These are phyloP conservation scores for Botia almorhae DNA, from an alignment of 2,797 vertebrate species.

Conservation along the genomic window DNA sequence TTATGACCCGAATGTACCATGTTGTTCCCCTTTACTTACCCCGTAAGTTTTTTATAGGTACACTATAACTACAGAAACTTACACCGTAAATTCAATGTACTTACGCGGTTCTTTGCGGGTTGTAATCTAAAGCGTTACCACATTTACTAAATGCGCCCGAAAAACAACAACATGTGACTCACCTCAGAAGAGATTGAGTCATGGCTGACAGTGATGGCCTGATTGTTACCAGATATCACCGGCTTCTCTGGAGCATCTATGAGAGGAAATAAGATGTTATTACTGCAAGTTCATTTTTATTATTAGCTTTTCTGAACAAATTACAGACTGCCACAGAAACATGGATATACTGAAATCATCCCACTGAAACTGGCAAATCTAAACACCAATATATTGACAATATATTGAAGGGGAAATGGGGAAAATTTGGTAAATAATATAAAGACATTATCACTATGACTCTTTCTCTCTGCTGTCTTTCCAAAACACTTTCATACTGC, in stretches of 20 bases:
- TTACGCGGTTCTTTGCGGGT: too few relatives aligned
- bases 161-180: neutral
- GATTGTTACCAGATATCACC: slow-evolving; percentile 66
- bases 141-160: neutral
- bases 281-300: slow-evolving; percentile 2
- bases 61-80: too few relatives aligned
- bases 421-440: too few relatives aligned
- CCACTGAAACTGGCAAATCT: neutral
- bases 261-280: neutral
- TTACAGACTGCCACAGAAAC: neutral
- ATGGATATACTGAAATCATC: too few relatives aligned
- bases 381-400: too few relatives aligned
- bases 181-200: slow-evolving; percentile 63
- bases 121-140: too few relatives aligned
- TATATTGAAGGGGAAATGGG: too few relatives aligned
- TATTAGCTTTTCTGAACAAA: neutral
- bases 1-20: too few relatives aligned
- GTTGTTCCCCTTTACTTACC: too few relatives aligned
- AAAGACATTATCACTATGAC: neutral
- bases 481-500: neutral
- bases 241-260: slow-evolving; percentile 78
- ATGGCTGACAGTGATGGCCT: slow-evolving; percentile 66
- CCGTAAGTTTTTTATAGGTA: too few relatives aligned
- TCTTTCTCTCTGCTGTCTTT: neutral
- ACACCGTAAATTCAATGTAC: too few relatives aligned